Conservation (phyloP, 2,888 invertebrate genomes). For the Gisinianus flammeolus region DNA sequence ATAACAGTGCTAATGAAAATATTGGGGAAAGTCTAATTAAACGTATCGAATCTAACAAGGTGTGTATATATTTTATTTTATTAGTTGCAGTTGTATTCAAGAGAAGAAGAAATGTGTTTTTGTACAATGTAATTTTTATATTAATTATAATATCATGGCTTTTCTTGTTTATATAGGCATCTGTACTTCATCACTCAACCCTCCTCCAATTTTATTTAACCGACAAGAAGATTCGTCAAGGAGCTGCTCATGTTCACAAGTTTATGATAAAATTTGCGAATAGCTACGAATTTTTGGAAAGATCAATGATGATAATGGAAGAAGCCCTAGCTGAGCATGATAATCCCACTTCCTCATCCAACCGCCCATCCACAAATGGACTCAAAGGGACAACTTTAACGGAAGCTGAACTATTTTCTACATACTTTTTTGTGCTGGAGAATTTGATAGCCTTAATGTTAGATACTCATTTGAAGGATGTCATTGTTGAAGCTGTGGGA, state of each 20-base stretch:
- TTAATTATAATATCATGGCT: not conserved
- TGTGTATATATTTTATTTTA: not conserved
- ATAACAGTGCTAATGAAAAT: slow-evolving; percentile 8
- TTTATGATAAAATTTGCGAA: slow-evolving; percentile 33
- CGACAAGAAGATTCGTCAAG: slow-evolving; percentile 27
- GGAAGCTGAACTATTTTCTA: slow-evolving; percentile 26
- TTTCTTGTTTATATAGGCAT: slow-evolving; percentile 15
- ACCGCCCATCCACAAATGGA: not conserved
- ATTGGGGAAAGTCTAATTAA: slow-evolving; percentile 25
- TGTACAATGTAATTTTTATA: not conserved
- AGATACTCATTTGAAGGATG: slow-evolving; percentile 21
- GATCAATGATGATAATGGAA: slow-evolving; percentile 25
- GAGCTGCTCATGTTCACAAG: slow-evolving; percentile 28
- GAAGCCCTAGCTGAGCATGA: slow-evolving; percentile 8
- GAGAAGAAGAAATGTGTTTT: too few relatives aligned
- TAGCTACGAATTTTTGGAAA: slow-evolving; percentile 33
- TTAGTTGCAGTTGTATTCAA: not conserved
- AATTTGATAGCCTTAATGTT: slow-evolving; percentile 28
- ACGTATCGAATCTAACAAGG: slow-evolving; percentile 24
- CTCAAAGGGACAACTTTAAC: slow-evolving; percentile 9
- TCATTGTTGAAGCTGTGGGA: slow-evolving; percentile 13
- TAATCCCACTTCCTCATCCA: not conserved
- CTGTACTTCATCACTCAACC: slow-evolving; percentile 23
- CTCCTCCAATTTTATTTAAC: slow-evolving; percentile 36
- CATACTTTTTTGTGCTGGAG: slow-evolving; percentile 33